Evolutionary conservation across 2,113 vertebrate genomes (phyloP).

Genomic region (Natator depressus): DNA sequence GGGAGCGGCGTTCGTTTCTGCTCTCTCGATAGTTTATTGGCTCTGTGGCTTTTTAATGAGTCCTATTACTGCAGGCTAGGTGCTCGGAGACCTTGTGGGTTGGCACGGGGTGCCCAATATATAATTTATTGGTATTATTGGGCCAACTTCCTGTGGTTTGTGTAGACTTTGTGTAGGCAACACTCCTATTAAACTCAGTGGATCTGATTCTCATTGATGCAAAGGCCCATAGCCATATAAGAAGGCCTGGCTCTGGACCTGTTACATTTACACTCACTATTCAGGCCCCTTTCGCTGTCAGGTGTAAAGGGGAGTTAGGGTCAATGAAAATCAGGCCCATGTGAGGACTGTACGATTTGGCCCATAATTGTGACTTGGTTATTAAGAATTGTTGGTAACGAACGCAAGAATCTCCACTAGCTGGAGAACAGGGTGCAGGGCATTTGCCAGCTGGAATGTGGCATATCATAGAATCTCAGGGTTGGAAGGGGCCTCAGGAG

Average conservation of each 20-base stretch:
- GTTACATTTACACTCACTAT: not conserved
- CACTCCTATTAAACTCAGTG: not conserved
- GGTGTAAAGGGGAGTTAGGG: not conserved
- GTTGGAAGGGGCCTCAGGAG: no score
- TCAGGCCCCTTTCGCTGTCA: not conserved
- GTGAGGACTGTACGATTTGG: not conserved
- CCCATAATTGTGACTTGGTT: not conserved
- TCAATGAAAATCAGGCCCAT: not conserved
- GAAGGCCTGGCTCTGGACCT: not conserved
- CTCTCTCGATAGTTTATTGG: not conserved
- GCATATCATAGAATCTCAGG: not conserved
- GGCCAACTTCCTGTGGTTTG: not conserved
- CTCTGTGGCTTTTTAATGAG: not conserved
- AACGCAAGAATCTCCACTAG: not conserved
- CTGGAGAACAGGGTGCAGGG: not conserved
- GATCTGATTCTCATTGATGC: not conserved
- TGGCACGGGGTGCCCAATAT: not conserved
- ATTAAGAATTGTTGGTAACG: not conserved
- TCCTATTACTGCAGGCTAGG: not conserved
- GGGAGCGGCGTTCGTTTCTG: not conserved
- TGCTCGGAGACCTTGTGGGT: not conserved
- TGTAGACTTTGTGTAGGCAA: not conserved
- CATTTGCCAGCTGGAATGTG: not conserved
- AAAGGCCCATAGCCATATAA: not conserved
- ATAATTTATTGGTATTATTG: not conserved